Evolutionary conservation across 2,888 invertebrate genomes (phyloP).

Genomic region (Latrodectus hesperus): DNA sequence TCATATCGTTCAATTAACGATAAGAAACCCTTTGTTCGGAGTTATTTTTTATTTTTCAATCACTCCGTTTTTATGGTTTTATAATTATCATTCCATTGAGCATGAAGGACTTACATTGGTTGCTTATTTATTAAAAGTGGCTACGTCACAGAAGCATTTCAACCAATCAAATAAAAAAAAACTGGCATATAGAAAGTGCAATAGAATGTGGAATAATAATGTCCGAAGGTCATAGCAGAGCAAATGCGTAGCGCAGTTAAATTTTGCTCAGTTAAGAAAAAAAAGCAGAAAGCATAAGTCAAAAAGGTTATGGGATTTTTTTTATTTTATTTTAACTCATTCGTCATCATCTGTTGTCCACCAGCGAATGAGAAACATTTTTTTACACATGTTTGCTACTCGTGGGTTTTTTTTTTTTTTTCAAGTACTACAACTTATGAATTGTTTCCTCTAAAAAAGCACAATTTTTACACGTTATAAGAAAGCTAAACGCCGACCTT

Average conservation of each 20-base stretch:
- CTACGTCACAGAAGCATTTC: slow-evolving; percentile 26
- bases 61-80: background rate
- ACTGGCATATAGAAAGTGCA: slow-evolving; percentile 14
- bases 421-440: background rate
- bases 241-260: slow-evolving; percentile 14
- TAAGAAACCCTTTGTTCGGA: slow-evolving; percentile 46
- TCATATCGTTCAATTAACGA: slow-evolving; percentile 18
- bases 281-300: slow-evolving; percentile 2
- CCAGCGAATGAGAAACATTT: background rate
- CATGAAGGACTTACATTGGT: slow-evolving; percentile 12
- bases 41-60: slow-evolving; percentile 22
- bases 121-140: background rate
- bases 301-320: slow-evolving; percentile 24
- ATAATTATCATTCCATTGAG: slow-evolving; percentile 10
- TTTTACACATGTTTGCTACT: background rate
- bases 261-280: slow-evolving; percentile 26
- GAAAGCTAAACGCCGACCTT: no score
- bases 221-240: slow-evolving; percentile 25
- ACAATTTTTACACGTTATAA: no score
- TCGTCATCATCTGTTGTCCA: background rate
- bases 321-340: background rate
- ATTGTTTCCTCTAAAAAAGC: background rate
- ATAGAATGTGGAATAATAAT: background rate
- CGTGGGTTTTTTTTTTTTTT: background rate
- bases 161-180: slow-evolving; percentile 52